Evolutionary conservation across 2,113 vertebrate species (phyloP).

Genomic region (Hirundichthys speculiger): DNA sequence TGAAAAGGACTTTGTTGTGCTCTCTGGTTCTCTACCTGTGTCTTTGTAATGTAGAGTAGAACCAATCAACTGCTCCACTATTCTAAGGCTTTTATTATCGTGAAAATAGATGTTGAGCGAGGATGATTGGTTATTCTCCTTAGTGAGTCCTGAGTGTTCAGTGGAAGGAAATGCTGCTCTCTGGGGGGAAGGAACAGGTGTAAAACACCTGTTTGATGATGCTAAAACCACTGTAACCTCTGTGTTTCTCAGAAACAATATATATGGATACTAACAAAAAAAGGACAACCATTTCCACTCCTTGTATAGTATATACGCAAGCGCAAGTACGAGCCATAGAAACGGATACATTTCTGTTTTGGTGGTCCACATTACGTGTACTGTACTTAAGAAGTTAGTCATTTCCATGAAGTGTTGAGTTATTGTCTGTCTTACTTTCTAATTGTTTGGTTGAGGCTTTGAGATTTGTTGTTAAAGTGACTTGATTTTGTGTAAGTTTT

Average conservation of each 20-base stretch:
- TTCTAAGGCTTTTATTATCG: not conserved
- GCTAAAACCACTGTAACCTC: slow-evolving; percentile 59
- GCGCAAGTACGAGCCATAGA: slow-evolving; percentile 52
- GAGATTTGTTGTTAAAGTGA: slow-evolving; percentile 4
- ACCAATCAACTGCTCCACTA: slow-evolving; percentile 7
- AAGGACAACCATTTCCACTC: slow-evolving; percentile 46
- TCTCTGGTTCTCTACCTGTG: slow-evolving; percentile 5
- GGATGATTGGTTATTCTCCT: slow-evolving; percentile 1
- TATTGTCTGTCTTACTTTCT: slow-evolving; percentile 24
- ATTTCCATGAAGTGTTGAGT: slow-evolving; percentile 48
- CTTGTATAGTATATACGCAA: slow-evolving; percentile 47
- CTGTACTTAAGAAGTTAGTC: slow-evolving; percentile 61
- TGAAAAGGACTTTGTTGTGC: slow-evolving; percentile 3
- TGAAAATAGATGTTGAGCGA: slow-evolving; percentile 1
- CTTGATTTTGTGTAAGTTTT: slow-evolving; percentile 23
- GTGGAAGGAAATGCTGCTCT: slow-evolving; percentile 29
- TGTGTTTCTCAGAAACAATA: slow-evolving; percentile 38
- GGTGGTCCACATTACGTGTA: slow-evolving; percentile 51
- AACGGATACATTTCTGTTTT: slow-evolving; percentile 17
- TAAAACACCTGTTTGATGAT: slow-evolving; percentile 10
- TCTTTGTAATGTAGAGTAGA: slow-evolving; percentile 38
- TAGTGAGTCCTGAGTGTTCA: slow-evolving; percentile 6
- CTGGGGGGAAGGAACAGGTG: slow-evolving; percentile 1
- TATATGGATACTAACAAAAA: slow-evolving; percentile 30
- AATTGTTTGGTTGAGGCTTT: slow-evolving; percentile 15